A percentile compares a stretch with the other conserved stretches of the same genome.
Conservation (phyloP, 2,797 vertebrate species). For the Sarcophilus harrisii region DNA sequence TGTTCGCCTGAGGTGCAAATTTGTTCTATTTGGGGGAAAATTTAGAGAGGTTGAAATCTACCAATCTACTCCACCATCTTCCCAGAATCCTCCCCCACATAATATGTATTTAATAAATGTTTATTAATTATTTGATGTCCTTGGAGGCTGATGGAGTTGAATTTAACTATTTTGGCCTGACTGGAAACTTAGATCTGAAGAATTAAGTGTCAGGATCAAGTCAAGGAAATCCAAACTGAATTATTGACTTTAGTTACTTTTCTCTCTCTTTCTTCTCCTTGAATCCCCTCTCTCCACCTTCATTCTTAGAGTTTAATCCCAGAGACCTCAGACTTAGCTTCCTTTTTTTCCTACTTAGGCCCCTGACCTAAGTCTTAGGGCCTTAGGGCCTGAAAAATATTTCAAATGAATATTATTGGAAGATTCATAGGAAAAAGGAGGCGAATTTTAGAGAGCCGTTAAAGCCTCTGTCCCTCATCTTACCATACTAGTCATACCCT, state of each 20-base stretch:
- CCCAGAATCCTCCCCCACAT: too few relatives aligned
- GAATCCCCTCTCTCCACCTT: not conserved
- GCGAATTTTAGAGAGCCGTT: not conserved
- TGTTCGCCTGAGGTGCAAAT: too few relatives aligned
- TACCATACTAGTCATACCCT: rapidly evolving
- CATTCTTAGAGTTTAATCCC: too few relatives aligned
- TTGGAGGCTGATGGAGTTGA: not conserved
- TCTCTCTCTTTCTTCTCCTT: not conserved
- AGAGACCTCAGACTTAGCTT: not conserved
- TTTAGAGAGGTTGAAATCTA: too few relatives aligned
- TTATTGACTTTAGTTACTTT: too few relatives aligned
- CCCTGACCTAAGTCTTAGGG: not conserved
- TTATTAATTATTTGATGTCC: not conserved
- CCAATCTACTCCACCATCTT: too few relatives aligned
- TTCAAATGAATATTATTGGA: not conserved
- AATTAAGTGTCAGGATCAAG: not conserved
- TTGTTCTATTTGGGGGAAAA: too few relatives aligned
- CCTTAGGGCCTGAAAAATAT: too few relatives aligned
- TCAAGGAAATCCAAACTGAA: not conserved
- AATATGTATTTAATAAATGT: not conserved
- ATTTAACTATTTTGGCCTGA: not conserved
- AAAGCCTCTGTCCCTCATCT: not conserved
- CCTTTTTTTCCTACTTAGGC: not conserved
- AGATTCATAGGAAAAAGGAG: not conserved
- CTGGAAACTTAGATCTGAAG: not conserved